Base-by-base conservation (phyloP, 2,888 invertebrate species). In the Blastobasis lacticolella region DNA sequence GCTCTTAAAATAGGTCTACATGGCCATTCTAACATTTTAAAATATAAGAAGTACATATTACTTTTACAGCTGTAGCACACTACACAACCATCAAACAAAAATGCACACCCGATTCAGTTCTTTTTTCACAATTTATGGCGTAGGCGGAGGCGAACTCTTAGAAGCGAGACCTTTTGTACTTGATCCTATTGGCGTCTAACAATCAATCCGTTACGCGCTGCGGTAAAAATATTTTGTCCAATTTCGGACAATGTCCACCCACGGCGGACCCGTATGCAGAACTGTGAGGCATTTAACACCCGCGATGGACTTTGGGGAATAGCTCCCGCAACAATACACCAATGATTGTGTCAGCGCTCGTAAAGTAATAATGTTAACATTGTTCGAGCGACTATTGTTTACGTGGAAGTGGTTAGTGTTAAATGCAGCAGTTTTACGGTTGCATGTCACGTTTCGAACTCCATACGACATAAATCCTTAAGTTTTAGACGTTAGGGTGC, bases 151-250 rank as follows among this genome's bases (percentile, higher is more conserved):
- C 10, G 2, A 6, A 2, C 9, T 9, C 49, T 54, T 53, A 53
- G 53, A 54, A 56, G 54, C 54, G 53, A 45, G 45, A 23, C 47
- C 52, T 48, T 49, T 50, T 55, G 46, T 38, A 54, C 50, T 38
- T 36, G 23, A n/a, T 41, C 42, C 50, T 46, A 54, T 45, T 58
- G 57, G 69, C 57, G 57, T 59, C 23, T 23, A 42, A 78, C 68
- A 78, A 75, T 64, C 66, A 70, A 86, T 87, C 82, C 67, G 85
- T 75, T 71, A 79, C 78, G 67, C 72, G 61, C 66, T 64, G 83
- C 63, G 84, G 87, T 82, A 72, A 81, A 76, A 86, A 87, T 85
- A 87, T 87, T 87, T 73, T 82, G 78, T 78, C 72, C 69, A 23
- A 66, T 69, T 67, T 60, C 61, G 59, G 67, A 70, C 71, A 69